phyloP scores from a whole-genome alignment of 2,113 vertebrate genomes.

The Eulacestoma nigropectus region DNA sequence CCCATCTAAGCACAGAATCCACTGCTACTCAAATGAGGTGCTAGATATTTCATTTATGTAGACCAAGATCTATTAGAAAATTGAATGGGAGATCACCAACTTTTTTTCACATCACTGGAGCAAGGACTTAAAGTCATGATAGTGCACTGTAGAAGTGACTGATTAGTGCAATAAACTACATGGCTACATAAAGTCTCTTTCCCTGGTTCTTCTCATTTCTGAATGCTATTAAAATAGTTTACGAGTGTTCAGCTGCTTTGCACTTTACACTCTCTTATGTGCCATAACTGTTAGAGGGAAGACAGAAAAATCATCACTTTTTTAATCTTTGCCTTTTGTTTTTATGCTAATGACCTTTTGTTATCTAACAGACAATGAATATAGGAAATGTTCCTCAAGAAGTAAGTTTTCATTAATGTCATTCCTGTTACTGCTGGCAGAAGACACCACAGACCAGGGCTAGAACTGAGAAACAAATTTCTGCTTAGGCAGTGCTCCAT shows the following conservation, averaged over 20 bases:
- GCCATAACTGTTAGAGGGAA: background rate
- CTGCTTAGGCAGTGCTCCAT: background rate
- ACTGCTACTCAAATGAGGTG: background rate
- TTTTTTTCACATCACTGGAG: background rate
- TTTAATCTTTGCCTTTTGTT: slow-evolving; percentile 1
- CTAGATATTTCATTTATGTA: background rate
- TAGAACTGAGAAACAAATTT: background rate
- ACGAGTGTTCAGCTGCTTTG: slow-evolving; percentile 16
- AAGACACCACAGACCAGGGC: background rate
- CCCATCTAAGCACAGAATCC: background rate
- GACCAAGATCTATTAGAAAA: background rate
- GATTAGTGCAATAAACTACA: slow-evolving; percentile 26
- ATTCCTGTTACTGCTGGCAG: background rate
- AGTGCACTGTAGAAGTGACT: background rate
- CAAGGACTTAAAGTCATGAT: background rate
- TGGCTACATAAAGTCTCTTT: background rate
- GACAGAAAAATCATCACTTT: background rate
- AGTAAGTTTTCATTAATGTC: background rate
- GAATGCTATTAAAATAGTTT: slow-evolving; percentile 38
- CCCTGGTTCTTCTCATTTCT: background rate
- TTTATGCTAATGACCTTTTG: background rate
- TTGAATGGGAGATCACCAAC: background rate
- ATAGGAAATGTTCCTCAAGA: background rate
- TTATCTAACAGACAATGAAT: background rate
- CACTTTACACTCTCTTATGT: background rate